phyloP scores from a whole-genome alignment of 2,888 invertebrate species.

The Isoperla grammatica region DNA sequence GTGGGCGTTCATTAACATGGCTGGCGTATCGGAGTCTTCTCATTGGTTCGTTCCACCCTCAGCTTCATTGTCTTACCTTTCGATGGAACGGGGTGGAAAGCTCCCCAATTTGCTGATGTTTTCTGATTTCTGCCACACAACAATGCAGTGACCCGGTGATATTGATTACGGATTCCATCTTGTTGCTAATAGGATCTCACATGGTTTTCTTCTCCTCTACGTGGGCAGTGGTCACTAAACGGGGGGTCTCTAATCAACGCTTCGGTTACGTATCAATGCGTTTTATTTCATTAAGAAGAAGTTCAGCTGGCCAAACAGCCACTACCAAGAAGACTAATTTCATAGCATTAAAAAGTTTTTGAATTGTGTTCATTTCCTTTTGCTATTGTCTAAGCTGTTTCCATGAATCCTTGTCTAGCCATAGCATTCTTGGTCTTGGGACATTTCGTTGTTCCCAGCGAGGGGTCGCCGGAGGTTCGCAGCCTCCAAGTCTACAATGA shows the following conservation, averaged over 20 bases:
- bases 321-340: too few relatives aligned
- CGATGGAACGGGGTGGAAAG: slow-evolving; percentile 5
- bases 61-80: slow-evolving; percentile 7
- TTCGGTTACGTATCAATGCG: too few relatives aligned
- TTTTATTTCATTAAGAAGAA: too few relatives aligned
- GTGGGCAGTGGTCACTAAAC: too few relatives aligned
- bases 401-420: not conserved
- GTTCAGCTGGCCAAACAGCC: too few relatives aligned
- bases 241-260: too few relatives aligned
- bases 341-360: not conserved
- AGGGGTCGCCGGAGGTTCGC: not conserved
- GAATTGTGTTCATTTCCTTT: slow-evolving; percentile 6
- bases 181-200: too few relatives aligned
- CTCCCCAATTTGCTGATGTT: slow-evolving; percentile 23
- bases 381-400: not conserved
- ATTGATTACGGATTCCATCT: not conserved
- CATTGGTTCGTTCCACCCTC: slow-evolving; percentile 26
- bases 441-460: slow-evolving; percentile 7
- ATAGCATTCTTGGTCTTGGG: slow-evolving; percentile 9
- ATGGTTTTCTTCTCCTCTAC: too few relatives aligned
- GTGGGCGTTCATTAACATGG: slow-evolving; percentile 23
- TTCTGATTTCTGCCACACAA: slow-evolving; percentile 2
- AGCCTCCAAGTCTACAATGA: not conserved
- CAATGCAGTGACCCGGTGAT: not conserved
- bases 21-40: slow-evolving; percentile 21